These are phyloP conservation scores for Ormyrus rosae DNA, from an alignment of 2,888 invertebrate genomes.

Conservation along the genomic window DNA sequence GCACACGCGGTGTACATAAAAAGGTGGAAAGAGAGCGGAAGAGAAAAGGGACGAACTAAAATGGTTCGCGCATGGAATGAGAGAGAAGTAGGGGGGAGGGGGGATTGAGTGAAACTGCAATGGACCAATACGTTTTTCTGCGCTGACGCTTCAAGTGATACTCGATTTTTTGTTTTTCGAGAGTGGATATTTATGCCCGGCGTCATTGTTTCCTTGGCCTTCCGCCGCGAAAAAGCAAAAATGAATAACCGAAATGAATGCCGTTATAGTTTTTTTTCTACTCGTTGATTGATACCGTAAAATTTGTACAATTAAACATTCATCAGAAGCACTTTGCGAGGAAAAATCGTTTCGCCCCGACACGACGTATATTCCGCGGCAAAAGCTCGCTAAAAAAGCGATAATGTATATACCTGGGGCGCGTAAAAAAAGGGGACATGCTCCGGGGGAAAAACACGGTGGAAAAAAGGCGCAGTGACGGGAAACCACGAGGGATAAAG, in stretches of 20 bases:
- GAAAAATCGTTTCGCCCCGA: no score
- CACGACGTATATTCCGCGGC: not conserved
- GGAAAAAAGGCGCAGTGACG: slow-evolving; percentile 57
- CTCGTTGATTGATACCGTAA: no score
- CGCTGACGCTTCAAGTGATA: slow-evolving; percentile 19
- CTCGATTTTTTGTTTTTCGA: slow-evolving; percentile 53
- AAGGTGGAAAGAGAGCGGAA: slow-evolving; percentile 16
- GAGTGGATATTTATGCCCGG: slow-evolving; percentile 43
- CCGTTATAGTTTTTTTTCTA: no score
- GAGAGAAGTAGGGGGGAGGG: not conserved
- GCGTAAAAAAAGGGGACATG: slow-evolving; percentile 30
- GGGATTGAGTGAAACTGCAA: slow-evolving; percentile 28
- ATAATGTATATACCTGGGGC: not conserved
- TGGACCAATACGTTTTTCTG: slow-evolving; percentile 42
- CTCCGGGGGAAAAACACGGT: slow-evolving; percentile 56
- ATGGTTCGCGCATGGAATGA: slow-evolving; percentile 39
- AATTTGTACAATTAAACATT: no score
- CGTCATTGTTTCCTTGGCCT: not conserved
- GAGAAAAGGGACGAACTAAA: slow-evolving; percentile 50
- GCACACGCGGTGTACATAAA: slow-evolving; percentile 12
- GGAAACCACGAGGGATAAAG: slow-evolving; percentile 59
- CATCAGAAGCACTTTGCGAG: no score
- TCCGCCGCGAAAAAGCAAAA: slow-evolving; percentile 9
- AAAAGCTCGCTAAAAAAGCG: slow-evolving; percentile 45
- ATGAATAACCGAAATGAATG: not conserved